Conservation (phyloP, 2,113 vertebrate species). For the Ceuthmochares aereus region DNA sequence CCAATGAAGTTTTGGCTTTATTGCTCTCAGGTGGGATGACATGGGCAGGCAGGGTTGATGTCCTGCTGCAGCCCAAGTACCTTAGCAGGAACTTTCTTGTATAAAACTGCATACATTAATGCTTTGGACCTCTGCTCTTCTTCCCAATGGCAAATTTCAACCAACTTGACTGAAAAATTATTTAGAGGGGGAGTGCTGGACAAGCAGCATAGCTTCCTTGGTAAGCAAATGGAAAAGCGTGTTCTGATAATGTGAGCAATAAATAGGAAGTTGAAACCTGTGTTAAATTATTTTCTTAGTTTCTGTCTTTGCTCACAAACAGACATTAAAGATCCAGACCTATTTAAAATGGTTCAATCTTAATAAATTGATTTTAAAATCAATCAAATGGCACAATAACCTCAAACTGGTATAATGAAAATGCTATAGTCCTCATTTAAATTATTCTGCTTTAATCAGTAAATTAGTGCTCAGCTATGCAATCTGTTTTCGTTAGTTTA, state of each 20-base stretch:
- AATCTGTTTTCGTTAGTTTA: not conserved
- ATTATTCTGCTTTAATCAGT: not conserved
- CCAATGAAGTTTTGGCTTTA: not conserved
- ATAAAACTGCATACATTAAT: not conserved
- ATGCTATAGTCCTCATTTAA: not conserved
- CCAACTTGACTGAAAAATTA: not conserved
- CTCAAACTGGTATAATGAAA: not conserved
- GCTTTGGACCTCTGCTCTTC: not conserved
- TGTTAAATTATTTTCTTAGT: not conserved
- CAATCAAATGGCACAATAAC: not conserved
- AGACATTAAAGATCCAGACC: not conserved
- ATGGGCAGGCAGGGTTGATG: fast-evolving
- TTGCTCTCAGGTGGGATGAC: not conserved
- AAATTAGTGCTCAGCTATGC: not conserved
- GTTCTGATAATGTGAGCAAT: not conserved
- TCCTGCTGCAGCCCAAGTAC: not conserved
- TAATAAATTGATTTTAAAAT: not conserved
- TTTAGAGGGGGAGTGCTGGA: not conserved
- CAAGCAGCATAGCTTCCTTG: not conserved
- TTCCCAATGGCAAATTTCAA: not conserved
- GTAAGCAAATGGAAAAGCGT: not conserved
- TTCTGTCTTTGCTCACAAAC: not conserved
- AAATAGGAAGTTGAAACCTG: not conserved
- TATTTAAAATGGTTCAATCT: not conserved
- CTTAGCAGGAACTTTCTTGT: not conserved